phyloP scores from a whole-genome alignment of 2,113 vertebrate species.

The Corapipo altera region DNA sequence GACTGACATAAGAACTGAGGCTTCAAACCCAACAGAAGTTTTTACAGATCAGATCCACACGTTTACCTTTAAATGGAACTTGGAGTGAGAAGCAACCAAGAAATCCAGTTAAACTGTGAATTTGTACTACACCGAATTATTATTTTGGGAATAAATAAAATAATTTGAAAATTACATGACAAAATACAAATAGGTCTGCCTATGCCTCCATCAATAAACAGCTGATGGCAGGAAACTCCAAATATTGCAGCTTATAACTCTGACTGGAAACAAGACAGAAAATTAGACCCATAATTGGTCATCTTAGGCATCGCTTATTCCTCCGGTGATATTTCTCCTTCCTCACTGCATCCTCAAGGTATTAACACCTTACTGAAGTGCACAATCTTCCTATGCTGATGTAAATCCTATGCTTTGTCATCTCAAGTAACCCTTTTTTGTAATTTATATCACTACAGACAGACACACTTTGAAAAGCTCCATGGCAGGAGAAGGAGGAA shows the following conservation, averaged over 20 bases:
- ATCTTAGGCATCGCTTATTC: background rate
- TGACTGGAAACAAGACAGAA: background rate
- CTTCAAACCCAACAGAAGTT: background rate
- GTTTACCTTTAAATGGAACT: background rate
- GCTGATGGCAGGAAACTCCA: background rate
- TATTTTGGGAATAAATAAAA: background rate
- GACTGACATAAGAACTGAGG: background rate
- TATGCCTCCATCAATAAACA: background rate
- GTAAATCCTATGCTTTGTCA: background rate
- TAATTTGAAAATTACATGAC: background rate
- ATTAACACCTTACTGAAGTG: background rate
- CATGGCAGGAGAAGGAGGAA: fast-evolving
- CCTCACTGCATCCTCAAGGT: background rate
- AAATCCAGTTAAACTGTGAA: background rate
- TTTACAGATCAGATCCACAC: background rate
- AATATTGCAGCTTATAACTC: background rate
- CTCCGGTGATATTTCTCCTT: background rate
- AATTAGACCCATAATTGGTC: fast-evolving
- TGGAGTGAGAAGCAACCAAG: background rate
- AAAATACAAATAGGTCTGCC: background rate
- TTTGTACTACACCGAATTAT: background rate
- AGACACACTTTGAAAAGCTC: background rate
- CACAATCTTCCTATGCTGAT: background rate
- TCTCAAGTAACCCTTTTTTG: background rate
- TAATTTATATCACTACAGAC: background rate